Conservation (phyloP, 2,797 vertebrate genomes). For the Borostomias antarcticus region DNA sequence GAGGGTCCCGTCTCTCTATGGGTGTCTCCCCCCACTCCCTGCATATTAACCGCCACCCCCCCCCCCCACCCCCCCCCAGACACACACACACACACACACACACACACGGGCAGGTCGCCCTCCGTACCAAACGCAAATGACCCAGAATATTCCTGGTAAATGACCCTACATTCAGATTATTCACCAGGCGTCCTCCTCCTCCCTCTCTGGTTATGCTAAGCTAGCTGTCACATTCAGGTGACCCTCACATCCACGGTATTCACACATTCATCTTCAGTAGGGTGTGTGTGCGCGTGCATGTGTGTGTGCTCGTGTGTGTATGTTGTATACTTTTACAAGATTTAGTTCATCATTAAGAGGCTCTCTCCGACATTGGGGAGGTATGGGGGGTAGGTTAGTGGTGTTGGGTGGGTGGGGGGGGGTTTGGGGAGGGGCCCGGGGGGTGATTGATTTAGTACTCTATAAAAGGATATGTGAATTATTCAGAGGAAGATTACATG, state of each 20-base stretch:
- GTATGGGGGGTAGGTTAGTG: neutral
- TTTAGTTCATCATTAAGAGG: too few relatives aligned
- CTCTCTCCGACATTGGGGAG: too few relatives aligned
- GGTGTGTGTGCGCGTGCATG: too few relatives aligned
- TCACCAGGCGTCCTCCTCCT: neutral
- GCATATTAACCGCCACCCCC: slow-evolving; percentile 73
- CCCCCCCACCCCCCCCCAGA: neutral
- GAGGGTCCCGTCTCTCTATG: slow-evolving; percentile 75
- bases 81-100: too few relatives aligned
- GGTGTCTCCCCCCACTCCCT: slow-evolving; percentile 66
- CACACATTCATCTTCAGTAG: slow-evolving; percentile 3
- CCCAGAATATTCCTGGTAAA: slow-evolving; percentile 65
- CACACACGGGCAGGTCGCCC: too few relatives aligned
- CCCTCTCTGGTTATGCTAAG: slow-evolving; percentile 6
- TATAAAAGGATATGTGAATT: slow-evolving; percentile 74
- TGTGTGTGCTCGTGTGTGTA: too few relatives aligned
- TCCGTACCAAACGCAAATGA: slow-evolving; percentile 72
- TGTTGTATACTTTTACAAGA: too few relatives aligned
- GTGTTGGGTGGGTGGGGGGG: neutral
- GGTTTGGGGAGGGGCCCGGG: slow-evolving; percentile 26
- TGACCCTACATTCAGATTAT: slow-evolving; percentile 54
- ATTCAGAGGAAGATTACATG: slow-evolving; percentile 74
- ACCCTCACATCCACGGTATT: neutral
- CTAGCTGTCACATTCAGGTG: slow-evolving; percentile 10
- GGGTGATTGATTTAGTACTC: slow-evolving; percentile 67